Base-by-base conservation (phyloP, 2,113 vertebrate genomes). In the Carassius gibelio region DNA sequence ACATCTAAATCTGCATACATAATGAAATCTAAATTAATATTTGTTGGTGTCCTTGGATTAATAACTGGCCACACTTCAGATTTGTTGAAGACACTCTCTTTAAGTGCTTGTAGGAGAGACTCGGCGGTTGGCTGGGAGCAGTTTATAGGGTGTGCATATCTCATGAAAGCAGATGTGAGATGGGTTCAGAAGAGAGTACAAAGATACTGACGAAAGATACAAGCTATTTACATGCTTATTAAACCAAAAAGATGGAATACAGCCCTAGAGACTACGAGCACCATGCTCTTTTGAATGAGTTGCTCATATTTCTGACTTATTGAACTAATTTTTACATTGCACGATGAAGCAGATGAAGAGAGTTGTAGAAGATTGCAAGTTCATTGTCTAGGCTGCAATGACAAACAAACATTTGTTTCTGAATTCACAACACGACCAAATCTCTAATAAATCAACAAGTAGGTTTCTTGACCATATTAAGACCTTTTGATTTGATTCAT, bases 1-100 rank as follows among this genome's bases (percentile, higher is more conserved):
- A 95, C 93, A 85, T 92, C 93, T 3, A 94, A 87, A 38, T 94
- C 93, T 8, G 90, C 92, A 21, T 93, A 94, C 75, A 95, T 15
- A 21, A 77, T 88, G 80, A 95, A 93, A 78, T 0, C 48, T 0
- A 66, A 52, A 38, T 0, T 72, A 88, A 94, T 59, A 1, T 88
- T 88, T 15, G 87, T 93, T 50, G 34, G 0, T 2, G 91, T 91
- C 0, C 34, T 68, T 45, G 87, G 69, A 87, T 89, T 88, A 48
- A 81, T 75, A 23, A 94, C 94, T 0, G 94, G 94, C 1, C 93
- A 88, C 8, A 94, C 85, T 83, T 74, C 14, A 0, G 34, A 91
- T 62, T 92, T 85, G 34, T 84, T 66, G n/a, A 94, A 69, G 26
- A 50, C 23, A 13, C 26, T 69, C 8, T 52, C 62, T 50, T 62